Evolutionary conservation across 1,140 invertebrate genomes (phyloP).

Genomic region (Diabrotica virgifera): DNA sequence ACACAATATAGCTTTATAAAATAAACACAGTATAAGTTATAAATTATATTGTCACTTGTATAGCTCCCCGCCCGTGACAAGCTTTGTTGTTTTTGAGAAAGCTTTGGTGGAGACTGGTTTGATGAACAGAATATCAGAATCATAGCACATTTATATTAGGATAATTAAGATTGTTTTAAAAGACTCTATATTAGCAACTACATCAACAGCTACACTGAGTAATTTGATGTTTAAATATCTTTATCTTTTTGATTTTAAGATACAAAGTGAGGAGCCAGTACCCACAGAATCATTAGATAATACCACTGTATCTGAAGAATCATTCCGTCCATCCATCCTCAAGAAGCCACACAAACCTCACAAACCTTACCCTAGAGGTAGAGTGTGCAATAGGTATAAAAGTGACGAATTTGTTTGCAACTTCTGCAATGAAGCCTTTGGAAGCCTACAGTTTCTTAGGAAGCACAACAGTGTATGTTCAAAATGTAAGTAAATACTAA

Average conservation of each 20-base stretch:
- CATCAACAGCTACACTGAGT: no score
- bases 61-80: no score
- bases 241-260: neutral
- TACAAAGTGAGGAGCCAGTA: neutral
- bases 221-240: no score
- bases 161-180: no score
- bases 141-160: no score
- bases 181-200: no score
- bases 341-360: slow-evolving; percentile 1
- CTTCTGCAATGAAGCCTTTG: slow-evolving; percentile 32
- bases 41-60: no score
- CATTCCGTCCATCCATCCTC: neutral
- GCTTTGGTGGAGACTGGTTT: no score
- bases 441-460: slow-evolving; percentile 29
- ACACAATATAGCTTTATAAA: no score
- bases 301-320: neutral
- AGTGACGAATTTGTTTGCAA: slow-evolving; percentile 34
- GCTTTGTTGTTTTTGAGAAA: no score
- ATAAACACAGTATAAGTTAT: no score
- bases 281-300: neutral
- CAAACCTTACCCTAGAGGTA: neutral
- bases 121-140: no score
- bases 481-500: slow-evolving; percentile 21
- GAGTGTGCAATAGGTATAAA: neutral
- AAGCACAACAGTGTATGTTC: slow-evolving; percentile 34